Evolutionary conservation across 1,140 invertebrate species (phyloP).

Genomic region (Carposina sasakii): DNA sequence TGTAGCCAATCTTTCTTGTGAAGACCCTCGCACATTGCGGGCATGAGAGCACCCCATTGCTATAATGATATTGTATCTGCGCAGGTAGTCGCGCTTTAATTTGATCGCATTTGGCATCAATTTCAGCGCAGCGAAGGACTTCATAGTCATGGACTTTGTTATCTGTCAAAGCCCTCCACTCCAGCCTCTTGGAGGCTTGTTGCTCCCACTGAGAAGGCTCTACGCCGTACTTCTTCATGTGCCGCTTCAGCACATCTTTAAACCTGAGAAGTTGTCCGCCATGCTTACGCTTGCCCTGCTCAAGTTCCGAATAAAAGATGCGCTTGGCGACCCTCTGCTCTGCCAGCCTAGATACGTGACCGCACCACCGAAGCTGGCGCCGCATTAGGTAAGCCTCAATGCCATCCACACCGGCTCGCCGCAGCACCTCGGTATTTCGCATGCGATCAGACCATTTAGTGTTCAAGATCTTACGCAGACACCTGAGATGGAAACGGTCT

Average conservation of each 20-base stretch:
- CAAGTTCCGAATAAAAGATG: slow-evolving; percentile 22
- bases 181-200: neutral
- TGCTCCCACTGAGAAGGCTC: neutral
- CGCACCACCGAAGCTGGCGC: slow-evolving; percentile 22
- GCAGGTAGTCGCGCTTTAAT: no score
- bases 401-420: slow-evolving; percentile 5
- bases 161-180: no score
- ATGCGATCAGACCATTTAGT: slow-evolving; percentile 19
- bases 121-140: no score
- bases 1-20: no score
- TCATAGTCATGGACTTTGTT: no score
- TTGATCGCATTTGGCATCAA: no score
- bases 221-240: neutral
- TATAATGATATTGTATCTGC: no score
- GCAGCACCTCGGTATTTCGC: slow-evolving; percentile 19
- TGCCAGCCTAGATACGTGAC: slow-evolving; percentile 19
- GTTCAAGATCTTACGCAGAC: slow-evolving; percentile 15
- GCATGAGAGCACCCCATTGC: no score
- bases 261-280: neutral
- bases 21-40: no score
- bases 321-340: slow-evolving; percentile 22
- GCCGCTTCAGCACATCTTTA: neutral
- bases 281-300: slow-evolving; percentile 1
- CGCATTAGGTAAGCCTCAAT: slow-evolving; percentile 11
- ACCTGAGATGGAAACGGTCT: slow-evolving; percentile 24